These are phyloP conservation scores for Cichlasoma orientale DNA, from an alignment of 2,797 vertebrate genomes.

Conservation along the genomic window DNA sequence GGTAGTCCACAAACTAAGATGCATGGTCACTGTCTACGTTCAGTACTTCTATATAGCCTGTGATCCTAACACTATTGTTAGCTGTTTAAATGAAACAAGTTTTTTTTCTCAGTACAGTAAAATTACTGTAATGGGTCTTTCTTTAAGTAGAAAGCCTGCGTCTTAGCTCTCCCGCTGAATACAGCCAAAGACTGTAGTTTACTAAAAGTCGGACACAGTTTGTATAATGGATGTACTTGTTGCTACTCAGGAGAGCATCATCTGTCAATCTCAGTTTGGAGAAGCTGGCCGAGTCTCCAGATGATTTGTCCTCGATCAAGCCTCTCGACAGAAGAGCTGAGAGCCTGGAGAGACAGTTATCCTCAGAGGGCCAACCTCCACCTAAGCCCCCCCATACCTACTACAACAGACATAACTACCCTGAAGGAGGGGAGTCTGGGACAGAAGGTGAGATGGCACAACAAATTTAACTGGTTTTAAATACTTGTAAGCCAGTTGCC, in stretches of 20 bases:
- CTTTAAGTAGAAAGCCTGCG: neutral
- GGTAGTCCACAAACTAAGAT: neutral
- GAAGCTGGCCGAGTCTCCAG: conserved; percentile 37
- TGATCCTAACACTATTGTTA: too few relatives aligned
- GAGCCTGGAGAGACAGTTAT: conserved; percentile 25
- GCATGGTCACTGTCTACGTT: neutral
- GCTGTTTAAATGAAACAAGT: neutral
- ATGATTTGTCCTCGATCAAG: neutral
- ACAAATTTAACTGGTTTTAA: neutral
- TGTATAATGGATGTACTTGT: neutral
- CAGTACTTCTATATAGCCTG: too few relatives aligned
- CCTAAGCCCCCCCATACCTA: conserved; percentile 81
- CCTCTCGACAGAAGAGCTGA: neutral
- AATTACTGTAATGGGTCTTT: neutral
- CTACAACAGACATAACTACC: conserved; percentile 73
- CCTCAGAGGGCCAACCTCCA: conserved; percentile 56
- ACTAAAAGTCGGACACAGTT: neutral
- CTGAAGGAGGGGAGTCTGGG: conserved; percentile 35
- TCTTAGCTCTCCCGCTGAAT: neutral
- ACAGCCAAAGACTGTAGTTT: neutral
- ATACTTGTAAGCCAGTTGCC: neutral
- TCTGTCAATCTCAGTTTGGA: conserved; percentile 52
- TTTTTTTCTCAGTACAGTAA: neutral
- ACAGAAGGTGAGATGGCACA: conserved; percentile 47
- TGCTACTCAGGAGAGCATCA: conserved; percentile 39